Evolutionary conservation across 1,140 invertebrate genomes (phyloP), one percentile per base, ranked within the genome.

Genomic region (Leucophenga varia): DNA sequence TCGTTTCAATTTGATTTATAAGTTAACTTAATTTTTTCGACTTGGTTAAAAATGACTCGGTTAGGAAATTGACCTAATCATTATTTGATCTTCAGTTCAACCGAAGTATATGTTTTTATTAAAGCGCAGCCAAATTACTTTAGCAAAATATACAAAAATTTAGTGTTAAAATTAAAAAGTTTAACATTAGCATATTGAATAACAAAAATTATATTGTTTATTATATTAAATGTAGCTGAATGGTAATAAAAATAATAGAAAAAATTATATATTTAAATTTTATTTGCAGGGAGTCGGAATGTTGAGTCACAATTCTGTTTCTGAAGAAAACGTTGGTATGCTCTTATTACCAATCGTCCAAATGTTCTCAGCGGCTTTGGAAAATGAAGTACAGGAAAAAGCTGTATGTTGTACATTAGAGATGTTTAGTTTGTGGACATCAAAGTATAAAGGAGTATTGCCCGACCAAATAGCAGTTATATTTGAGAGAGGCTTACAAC

Each of bases 361-460:
- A 28, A 80, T 87, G 47, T 88, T 93, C 64, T 79, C 88, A 12
- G 88, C 89, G 65, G 82, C 93, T 16, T 78, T 97, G 16, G 89
- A 94, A 67, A 82, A 82, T 22, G 95, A 98, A 81, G 89, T 91
- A 39, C 93, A 97, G 75, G 95, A 97, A 77, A 92, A 91, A 58
- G 94, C 91, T 2, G 74, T 96, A 18, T 84, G 90, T 49, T 84
- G 86, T 57, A 85, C 88, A 3, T 77, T 96, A 6, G 84, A 90
- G 55, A 87, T 88, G 82, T 82, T 95, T 72, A 79, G 84, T 8
- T 63, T 86, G 7, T 96, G 94, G 94, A 84, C 86, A 38, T 59
- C 74, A 4, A 87, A 86, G 63, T 85, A 90, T 52, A 76, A 67
- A 2, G 80, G 77, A n/a, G 77, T 82, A 48, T 77, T 91, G 21